Evolutionary conservation across 2,113 vertebrate genomes (phyloP), one percentile per base, ranked within the genome.

Genomic region (Clinocottus analis): DNA sequence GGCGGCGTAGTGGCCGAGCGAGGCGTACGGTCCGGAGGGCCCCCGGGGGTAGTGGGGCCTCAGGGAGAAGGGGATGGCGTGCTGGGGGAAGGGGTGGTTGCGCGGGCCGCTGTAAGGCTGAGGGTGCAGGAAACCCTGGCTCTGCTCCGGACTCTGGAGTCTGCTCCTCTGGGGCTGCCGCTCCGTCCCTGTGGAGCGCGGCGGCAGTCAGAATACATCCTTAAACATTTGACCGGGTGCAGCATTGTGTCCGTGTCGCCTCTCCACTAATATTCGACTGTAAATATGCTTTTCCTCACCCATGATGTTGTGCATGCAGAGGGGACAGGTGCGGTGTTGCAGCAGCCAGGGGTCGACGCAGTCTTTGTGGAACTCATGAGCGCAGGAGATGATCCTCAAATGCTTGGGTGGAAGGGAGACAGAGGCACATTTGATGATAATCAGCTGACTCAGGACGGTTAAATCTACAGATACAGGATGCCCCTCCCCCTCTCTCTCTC

Each of bases 271-370:
- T n/a, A 60, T 43, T 37, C 67, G 67, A 72, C 74, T 59, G 37
- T 16, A 49, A 79, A 41, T 23, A 41, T 39, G 51, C 39, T 67
- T 7, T 10, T 85, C 67, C 85, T 94, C 97, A 99, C 98, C 98
- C 90, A 98, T 94, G 90, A 99, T 99, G 93, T 99, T 98, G 95
- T 97, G 98, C 98, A 99, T 98, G 96, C 98, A 99, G 77, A 99
- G 96, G 0, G 98, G 98, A 63, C 98, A 99, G 0, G 98, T 99
- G 85, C 95, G 97, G 75, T 98, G 96, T 69, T 99, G 96, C 74
- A 97, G 93, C 35, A 99, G 94, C 98, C 98, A 99, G 59, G 97
- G 97, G 90, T 99, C 98, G 60, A 99, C 97, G 33, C 98, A 99
- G 45, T 95, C 94, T 78, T 96, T 96, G 73, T 99, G 98, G 91